Conservation (phyloP, 2,888 invertebrate species). For the Pharmacophagus antenor region DNA sequence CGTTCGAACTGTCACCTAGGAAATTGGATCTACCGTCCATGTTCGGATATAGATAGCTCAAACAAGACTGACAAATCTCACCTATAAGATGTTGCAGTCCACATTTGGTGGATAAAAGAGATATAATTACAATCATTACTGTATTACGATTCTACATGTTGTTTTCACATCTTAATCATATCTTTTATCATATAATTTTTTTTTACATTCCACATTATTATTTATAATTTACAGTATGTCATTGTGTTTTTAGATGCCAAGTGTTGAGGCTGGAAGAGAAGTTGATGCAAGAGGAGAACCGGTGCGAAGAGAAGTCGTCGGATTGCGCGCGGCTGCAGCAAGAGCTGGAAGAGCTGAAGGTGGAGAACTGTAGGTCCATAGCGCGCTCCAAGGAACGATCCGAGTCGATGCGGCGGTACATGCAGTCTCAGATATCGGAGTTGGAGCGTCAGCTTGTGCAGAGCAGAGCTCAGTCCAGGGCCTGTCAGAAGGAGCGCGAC, state of each 20-base stretch:
- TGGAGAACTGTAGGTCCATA: constrained; percentile 51
- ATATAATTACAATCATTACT: too few relatives aligned
- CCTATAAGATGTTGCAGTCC: too few relatives aligned
- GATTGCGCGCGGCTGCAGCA: constrained; percentile 52
- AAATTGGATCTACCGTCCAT: too few relatives aligned
- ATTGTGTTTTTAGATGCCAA: constrained; percentile 50
- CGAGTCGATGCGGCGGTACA: constrained; percentile 57
- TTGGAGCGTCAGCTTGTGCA: constrained; percentile 65
- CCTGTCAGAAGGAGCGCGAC: constrained; percentile 67
- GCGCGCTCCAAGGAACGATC: constrained; percentile 56
- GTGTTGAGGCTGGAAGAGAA: constrained; percentile 59
- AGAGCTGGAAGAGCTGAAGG: constrained; percentile 56
- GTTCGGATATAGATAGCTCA: too few relatives aligned
- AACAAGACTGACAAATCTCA: too few relatives aligned
- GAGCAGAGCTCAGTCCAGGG: constrained; percentile 61
- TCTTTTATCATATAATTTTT: too few relatives aligned
- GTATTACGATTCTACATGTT: too few relatives aligned
- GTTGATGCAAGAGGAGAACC: constrained; percentile 48
- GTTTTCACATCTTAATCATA: too few relatives aligned
- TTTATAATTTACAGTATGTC: too few relatives aligned
- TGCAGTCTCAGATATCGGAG: constrained; percentile 65
- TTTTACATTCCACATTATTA: too few relatives aligned
- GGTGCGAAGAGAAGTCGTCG: constrained; percentile 52
- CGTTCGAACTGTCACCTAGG: too few relatives aligned
- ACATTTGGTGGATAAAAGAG: too few relatives aligned